Base-by-base conservation (phyloP, 53 echinoderm and acorn worm species). In the Hippasteria phrygiana region DNA sequence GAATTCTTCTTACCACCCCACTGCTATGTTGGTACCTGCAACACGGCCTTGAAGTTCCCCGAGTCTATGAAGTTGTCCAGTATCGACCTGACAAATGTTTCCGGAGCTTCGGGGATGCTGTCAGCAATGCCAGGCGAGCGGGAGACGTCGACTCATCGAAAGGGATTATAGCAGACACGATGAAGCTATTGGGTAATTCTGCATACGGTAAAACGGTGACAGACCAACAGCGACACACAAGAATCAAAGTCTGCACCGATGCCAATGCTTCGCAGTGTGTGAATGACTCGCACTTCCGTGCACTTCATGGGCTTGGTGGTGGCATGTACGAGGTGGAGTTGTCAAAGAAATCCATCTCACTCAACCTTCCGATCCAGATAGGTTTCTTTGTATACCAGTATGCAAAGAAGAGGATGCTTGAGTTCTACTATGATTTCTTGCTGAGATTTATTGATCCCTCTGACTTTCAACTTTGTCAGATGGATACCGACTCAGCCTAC, bases 61-160 rank as follows among this genome's bases (percentile, higher is more conserved):
- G n/a, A n/a, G n/a, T n/a, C n/a, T n/a, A n/a, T n/a, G n/a, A n/a
- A n/a, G n/a, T n/a, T n/a, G n/a, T n/a, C n/a, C n/a, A n/a, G n/a
- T n/a, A n/a, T n/a, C n/a, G n/a, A n/a, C n/a, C n/a, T n/a, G n/a
- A n/a, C n/a, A n/a, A n/a, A n/a, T n/a, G n/a, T n/a, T n/a, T n/a
- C n/a, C n/a, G n/a, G n/a, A n/a, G n/a, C 1, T 92, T 82, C 72
- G 92, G 92, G 13, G 75, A 92, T 32, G 62, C 43, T 12, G 88
- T 92, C 11, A 79, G 80, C 43, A 50, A 92, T 47, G 83, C 92
- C 18, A 74, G 88, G 88, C 94, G 12, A 59, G 90, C n/a, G n/a
- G n/a, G n/a, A n/a, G n/a, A n/a, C n/a, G n/a, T n/a, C n/a, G n/a
- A n/a, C n/a, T n/a, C n/a, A n/a, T n/a, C n/a, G n/a, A n/a, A n/a